Percentiles rank a stretch among this genome's conserved stretches.
Evolutionary conservation across 2,113 vertebrate species (phyloP).

Genomic region (Microcebus tavaratra): DNA sequence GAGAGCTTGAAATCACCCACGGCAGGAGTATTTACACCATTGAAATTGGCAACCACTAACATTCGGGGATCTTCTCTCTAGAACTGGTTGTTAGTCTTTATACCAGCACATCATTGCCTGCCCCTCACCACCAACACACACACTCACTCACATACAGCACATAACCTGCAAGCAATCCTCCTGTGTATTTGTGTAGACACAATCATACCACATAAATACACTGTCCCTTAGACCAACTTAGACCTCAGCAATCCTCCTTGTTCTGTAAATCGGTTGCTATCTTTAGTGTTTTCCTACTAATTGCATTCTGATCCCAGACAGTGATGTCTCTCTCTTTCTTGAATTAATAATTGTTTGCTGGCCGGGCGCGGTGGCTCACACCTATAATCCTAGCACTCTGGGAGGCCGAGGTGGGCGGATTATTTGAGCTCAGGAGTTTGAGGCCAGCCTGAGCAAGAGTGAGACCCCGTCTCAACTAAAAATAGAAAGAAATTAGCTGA

Average conservation of each 20-base stretch:
- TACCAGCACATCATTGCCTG: not conserved
- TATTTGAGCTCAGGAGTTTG: no score
- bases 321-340: not conserved
- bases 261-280: not conserved
- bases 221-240: not conserved
- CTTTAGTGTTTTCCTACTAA: conserved; percentile 6
- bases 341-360: conserved; percentile 43
- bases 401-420: no score
- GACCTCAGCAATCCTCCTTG: not conserved
- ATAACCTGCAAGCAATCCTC: not conserved
- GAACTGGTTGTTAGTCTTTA: not conserved
- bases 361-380: no score
- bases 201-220: not conserved
- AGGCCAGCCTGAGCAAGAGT: no score
- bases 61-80: not conserved
- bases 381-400: no score
- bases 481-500: no score
- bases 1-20: not conserved
- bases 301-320: not conserved
- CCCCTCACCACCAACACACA: not conserved
- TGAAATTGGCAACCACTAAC: not conserved
- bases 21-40: not conserved
- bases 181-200: not conserved
- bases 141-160: no score
- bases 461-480: no score